Percentiles rank a stretch among this genome's conserved stretches.
Evolutionary conservation across 2,113 vertebrate genomes (phyloP).

Genomic region (Muntiacus muntjak): DNA sequence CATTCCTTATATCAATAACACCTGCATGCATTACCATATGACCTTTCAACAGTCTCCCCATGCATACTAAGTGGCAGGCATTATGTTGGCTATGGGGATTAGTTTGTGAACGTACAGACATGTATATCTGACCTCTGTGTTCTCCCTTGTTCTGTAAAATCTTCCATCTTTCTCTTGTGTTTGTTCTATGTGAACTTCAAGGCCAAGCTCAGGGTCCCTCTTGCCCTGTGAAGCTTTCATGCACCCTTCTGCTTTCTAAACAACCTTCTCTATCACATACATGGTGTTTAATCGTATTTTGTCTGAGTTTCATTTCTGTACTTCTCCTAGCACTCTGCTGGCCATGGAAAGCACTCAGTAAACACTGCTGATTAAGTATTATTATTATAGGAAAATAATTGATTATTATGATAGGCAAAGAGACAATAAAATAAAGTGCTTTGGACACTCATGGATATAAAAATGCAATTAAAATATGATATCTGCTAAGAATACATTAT

Average conservation of each 20-base stretch:
- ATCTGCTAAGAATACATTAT: background rate
- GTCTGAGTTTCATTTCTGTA: background rate
- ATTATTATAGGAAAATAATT: slow-evolving; percentile 11
- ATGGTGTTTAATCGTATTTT: background rate
- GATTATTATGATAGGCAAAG: slow-evolving; percentile 16
- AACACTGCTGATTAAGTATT: background rate
- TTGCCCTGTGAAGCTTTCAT: background rate
- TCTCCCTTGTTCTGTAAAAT: background rate
- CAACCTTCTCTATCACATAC: background rate
- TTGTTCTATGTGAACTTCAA: background rate
- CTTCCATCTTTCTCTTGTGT: background rate
- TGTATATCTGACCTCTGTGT: no score
- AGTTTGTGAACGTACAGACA: background rate
- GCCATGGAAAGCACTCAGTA: background rate
- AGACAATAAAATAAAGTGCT: background rate
- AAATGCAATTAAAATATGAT: background rate
- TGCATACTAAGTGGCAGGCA: background rate
- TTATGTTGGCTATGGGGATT: background rate
- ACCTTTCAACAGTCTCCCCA: background rate
- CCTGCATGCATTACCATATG: background rate
- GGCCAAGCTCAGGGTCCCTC: background rate
- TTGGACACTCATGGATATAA: background rate
- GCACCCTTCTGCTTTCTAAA: background rate
- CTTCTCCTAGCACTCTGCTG: background rate
- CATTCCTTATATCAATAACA: background rate